phyloP scores from a whole-genome alignment of 2,113 vertebrate genomes.

The Bombycilla garrulus region DNA sequence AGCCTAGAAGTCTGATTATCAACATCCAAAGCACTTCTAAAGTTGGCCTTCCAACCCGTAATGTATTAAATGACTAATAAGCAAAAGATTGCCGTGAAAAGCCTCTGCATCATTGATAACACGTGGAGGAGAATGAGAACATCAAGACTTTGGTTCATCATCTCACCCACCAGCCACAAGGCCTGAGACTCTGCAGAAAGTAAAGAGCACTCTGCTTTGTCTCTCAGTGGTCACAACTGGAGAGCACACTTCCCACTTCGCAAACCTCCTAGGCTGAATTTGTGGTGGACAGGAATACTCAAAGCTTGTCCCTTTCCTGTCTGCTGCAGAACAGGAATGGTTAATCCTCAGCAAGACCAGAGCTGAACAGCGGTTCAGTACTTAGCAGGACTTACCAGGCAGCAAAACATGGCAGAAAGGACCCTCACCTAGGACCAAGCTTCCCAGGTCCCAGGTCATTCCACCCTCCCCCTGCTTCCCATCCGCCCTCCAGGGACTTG shows the following conservation, averaged over 20 bases:
- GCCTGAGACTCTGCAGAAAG: background rate
- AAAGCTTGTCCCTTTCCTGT: background rate
- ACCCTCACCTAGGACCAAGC: background rate
- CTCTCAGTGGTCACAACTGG: background rate
- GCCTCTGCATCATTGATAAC: background rate
- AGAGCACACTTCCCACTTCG: background rate
- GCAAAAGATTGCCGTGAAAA: background rate
- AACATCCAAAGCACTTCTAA: background rate
- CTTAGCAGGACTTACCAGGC: background rate
- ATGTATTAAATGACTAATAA: background rate
- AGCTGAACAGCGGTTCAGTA: background rate
- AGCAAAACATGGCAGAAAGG: background rate
- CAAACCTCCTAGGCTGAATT: background rate
- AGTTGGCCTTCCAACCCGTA: background rate
- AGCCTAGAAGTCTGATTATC: background rate
- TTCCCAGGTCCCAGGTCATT: background rate
- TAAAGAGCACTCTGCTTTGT: background rate
- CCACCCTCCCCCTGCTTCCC: background rate
- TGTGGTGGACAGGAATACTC: background rate
- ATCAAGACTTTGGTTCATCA: background rate
- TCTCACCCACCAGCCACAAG: background rate
- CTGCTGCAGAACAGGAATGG: background rate
- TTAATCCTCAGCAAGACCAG: background rate
- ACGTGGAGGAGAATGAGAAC: accelerated
- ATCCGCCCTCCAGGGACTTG: background rate